These are phyloP conservation scores for Anas platyrhynchos DNA, from an alignment of 2,113 vertebrate species.

Conservation along the genomic window DNA sequence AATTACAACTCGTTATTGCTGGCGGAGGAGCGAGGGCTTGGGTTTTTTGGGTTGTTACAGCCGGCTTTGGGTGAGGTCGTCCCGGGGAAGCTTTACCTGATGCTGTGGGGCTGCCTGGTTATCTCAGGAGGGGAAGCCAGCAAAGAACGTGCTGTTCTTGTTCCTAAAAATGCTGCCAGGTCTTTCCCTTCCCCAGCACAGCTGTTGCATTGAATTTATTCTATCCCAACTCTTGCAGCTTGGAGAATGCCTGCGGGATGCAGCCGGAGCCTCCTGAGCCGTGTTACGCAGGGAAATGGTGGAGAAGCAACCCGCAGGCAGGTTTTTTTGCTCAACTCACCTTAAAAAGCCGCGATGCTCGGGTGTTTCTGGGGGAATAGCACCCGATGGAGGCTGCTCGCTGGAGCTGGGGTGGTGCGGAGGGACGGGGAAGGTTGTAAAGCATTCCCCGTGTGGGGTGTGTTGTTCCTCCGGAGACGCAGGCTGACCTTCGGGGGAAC, in stretches of 20 bases:
- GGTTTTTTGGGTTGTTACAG: not conserved
- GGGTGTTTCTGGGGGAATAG: not conserved
- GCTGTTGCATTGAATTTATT: not conserved
- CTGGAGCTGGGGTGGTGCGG: not conserved
- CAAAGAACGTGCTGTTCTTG: accelerated
- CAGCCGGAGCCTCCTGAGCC: not conserved
- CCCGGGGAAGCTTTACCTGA: not conserved
- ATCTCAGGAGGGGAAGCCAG: accelerated
- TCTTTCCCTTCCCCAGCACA: not conserved
- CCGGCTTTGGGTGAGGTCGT: not conserved
- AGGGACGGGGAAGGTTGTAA: not conserved
- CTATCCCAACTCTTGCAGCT: not conserved
- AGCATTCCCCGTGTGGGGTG: accelerated
- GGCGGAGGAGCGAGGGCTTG: not conserved
- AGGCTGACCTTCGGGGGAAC: not conserved
- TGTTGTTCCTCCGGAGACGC: not conserved
- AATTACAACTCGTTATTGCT: not conserved
- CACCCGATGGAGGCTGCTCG: accelerated
- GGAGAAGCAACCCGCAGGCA: not conserved
- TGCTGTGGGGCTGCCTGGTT: accelerated
- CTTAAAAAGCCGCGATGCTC: not conserved
- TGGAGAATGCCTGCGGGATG: not conserved
- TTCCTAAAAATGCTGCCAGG: not conserved
- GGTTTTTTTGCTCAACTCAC: not conserved
- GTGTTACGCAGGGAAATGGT: accelerated